Base-by-base conservation (phyloP, 2,888 invertebrate genomes). In the Chloromyia formosa region DNA sequence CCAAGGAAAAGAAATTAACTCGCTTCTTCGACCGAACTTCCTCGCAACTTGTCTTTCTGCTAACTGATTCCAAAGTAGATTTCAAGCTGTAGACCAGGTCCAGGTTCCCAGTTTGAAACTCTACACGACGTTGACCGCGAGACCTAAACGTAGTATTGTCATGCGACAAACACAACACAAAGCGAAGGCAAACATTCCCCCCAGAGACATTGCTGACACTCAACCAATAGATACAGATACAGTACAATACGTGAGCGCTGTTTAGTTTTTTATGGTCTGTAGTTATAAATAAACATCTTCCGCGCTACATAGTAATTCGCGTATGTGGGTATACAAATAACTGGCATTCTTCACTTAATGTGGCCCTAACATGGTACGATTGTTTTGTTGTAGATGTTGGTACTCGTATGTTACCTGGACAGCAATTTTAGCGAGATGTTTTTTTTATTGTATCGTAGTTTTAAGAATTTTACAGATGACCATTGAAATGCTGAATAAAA, bases 21-120 rank as follows among this genome's bases (percentile, higher is more conserved):
- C 56, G 20, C 18, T 40, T 40, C 42, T 12, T 58, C 56, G 58
- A 71, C 58, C 71, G 71, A 71, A 71, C 71, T 71, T 71, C 58
- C 58, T 71, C 18, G 56, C 58, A 22, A 71, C 56, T 20, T 40
- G 56, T 5, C 71, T 56, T 58, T 71, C 42, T 42, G 42, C 23
- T 56, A 71, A 71, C 71, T 71, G 56, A 71, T 56, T 16, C n/a
- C 61, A 12, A 16, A 35, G 61, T 61, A 14, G 27, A 61, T 10
- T 61, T 61, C 27, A 35, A 27, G 16, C n/a, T 54, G 14, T 42
- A 64, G 12, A 12, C 16, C 64, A 64, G 18, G 42, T 18, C n/a
- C 35, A 14, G 40, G 16, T 62, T 22, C n/a, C n/a, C 42, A 20
- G 42, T 40, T 27, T 14, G 3, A 40, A 40, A 64, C 64, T 7